A percentile compares a stretch with the other conserved stretches of the same genome.
phyloP scores from a whole-genome alignment of 2,888 invertebrate genomes.

The Spisula subtruncata region DNA sequence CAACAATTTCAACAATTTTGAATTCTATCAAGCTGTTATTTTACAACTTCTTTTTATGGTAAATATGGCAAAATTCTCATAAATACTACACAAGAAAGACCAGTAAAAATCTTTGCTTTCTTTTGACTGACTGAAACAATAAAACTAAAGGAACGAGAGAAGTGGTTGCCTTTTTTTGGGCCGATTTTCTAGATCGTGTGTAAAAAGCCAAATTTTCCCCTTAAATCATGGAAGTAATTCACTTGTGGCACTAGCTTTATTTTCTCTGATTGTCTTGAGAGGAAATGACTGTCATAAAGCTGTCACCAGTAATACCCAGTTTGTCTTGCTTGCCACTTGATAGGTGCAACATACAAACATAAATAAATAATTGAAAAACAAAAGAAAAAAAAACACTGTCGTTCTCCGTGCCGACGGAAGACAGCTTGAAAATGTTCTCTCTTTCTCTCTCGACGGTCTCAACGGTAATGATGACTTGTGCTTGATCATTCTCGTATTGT shows the following conservation, averaged over 20 bases:
- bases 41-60: neutral
- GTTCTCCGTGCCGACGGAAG: neutral
- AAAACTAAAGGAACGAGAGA: neutral
- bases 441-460: neutral
- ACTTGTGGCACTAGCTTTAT: conserved; percentile 1
- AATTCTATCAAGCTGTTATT: neutral
- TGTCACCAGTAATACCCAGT: neutral
- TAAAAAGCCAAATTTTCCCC: conserved; percentile 4
- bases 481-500: neutral
- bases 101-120: neutral
- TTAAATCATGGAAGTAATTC: conserved; percentile 1
- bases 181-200: neutral
- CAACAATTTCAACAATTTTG: neutral
- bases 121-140: no score
- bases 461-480: neutral
- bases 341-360: conserved; percentile 22
- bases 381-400: neutral
- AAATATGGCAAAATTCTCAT: neutral
- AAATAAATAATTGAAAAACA: conserved; percentile 28
- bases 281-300: conserved; percentile 24
- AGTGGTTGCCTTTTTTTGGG: neutral
- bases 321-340: neutral
- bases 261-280: conserved; percentile 14
- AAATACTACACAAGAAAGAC: neutral
- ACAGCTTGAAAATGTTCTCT: neutral